phyloP scores from a whole-genome alignment of 1,140 invertebrate species.

The Diorhabda carinulata region DNA sequence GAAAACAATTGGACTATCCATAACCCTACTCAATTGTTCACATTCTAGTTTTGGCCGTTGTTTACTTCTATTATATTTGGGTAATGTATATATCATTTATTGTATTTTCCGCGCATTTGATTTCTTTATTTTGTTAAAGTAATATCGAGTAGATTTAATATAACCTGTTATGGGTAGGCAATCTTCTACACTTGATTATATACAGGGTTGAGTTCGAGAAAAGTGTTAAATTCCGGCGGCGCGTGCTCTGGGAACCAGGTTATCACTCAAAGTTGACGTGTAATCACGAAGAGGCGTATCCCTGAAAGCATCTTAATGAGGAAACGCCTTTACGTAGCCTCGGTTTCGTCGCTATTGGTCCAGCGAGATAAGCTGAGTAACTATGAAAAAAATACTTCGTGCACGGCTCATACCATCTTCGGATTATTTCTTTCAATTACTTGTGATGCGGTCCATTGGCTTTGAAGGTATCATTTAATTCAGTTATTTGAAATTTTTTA shows the following conservation, averaged over 20 bases:
- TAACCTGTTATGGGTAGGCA: too few relatives aligned
- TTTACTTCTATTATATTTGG: too few relatives aligned
- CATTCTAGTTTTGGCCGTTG: too few relatives aligned
- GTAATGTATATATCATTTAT: too few relatives aligned
- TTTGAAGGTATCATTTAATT: too few relatives aligned
- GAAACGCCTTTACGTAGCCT: slow-evolving; percentile 22
- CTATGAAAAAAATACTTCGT: slow-evolving; percentile 32
- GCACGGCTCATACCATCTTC: slow-evolving; percentile 30
- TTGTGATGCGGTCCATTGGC: too few relatives aligned
- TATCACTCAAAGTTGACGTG: slow-evolving; percentile 48
- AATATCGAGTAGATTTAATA: too few relatives aligned
- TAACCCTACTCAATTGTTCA: too few relatives aligned
- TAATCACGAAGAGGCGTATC: slow-evolving; percentile 47
- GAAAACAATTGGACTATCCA: too few relatives aligned
- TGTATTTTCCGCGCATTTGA: too few relatives aligned
- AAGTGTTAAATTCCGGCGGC: slow-evolving; percentile 37
- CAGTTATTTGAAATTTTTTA: too few relatives aligned
- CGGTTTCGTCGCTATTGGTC: slow-evolving; percentile 20
- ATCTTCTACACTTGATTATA: background rate
- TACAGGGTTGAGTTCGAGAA: background rate
- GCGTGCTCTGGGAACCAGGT: slow-evolving; percentile 35
- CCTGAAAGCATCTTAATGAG: slow-evolving; percentile 44
- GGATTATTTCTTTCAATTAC: slow-evolving; percentile 19
- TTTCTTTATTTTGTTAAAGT: too few relatives aligned
- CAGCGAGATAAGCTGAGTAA: slow-evolving; percentile 23